A percentile compares a stretch with the other conserved stretches of the same genome.
phyloP scores from a whole-genome alignment of 2,888 invertebrate genomes.

The Leptinotarsa peninsularis region DNA sequence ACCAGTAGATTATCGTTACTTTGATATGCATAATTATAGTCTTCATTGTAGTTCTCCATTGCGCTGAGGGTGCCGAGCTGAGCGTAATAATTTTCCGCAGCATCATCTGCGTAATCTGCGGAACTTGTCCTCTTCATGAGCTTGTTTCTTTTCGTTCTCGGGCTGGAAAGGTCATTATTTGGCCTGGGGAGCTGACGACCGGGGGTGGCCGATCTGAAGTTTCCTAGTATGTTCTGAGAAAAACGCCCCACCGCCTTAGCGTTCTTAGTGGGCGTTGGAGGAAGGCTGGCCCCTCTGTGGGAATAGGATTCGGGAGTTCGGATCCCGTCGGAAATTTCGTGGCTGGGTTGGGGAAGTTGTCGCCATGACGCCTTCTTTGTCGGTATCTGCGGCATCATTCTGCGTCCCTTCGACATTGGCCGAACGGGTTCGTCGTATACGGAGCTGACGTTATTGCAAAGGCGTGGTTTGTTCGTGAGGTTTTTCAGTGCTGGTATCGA shows the following conservation, averaged over 20 bases:
- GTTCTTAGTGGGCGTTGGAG: constrained; percentile 65
- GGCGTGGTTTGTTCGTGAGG: constrained; percentile 67
- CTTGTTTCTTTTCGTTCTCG: constrained; percentile 60
- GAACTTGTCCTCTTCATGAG: constrained; percentile 64
- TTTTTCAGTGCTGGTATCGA: constrained; percentile 67
- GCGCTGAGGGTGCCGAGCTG: constrained; percentile 63
- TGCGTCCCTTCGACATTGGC: constrained; percentile 59
- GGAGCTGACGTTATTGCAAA: constrained; percentile 57
- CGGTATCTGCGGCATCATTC: constrained; percentile 65
- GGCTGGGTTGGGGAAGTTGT: constrained; percentile 31
- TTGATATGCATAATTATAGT: constrained; percentile 79
- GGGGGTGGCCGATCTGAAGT: constrained; percentile 48
- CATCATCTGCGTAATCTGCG: constrained; percentile 62
- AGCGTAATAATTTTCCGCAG: constrained; percentile 61
- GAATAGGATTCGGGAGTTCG: constrained; percentile 60
- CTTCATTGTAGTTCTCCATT: constrained; percentile 72
- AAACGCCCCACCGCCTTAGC: constrained; percentile 52
- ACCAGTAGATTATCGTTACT: constrained; percentile 72
- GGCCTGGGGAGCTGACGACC: constrained; percentile 69
- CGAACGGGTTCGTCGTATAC: constrained; percentile 40
- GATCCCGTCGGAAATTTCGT: constrained; percentile 55
- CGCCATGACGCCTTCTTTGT: constrained; percentile 54
- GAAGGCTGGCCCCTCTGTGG: constrained; percentile 65
- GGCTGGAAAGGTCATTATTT: constrained; percentile 61
- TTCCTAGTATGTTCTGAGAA: constrained; percentile 26